Conservation (phyloP, 2,113 vertebrate species). For the Leucosticte australis region DNA sequence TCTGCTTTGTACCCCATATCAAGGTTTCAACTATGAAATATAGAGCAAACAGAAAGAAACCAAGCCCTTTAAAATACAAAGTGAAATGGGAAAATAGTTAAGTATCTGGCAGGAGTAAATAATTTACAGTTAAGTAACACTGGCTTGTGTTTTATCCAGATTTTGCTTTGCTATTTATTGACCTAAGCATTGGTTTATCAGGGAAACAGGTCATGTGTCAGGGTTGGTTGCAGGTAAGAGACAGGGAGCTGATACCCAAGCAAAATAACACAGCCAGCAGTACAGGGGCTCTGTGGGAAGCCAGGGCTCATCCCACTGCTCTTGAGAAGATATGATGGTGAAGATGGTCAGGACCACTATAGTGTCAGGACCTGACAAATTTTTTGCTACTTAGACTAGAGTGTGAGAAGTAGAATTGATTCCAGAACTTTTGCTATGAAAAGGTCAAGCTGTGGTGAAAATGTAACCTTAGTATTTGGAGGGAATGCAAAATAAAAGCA, state of each 20-base stretch:
- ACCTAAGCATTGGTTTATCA: not conserved
- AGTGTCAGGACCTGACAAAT: not conserved
- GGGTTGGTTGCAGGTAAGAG: not conserved
- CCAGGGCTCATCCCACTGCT: not conserved
- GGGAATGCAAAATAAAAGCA: not conserved
- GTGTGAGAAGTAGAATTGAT: not conserved
- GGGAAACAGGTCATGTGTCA: not conserved
- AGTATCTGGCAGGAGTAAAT: not conserved
- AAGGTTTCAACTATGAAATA: not conserved
- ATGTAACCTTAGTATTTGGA: not conserved
- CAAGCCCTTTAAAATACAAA: not conserved
- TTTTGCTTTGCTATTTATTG: not conserved
- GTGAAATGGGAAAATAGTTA: not conserved
- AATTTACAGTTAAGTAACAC: not conserved
- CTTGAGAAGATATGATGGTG: not conserved
- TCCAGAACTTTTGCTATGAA: not conserved
- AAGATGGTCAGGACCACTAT: not conserved
- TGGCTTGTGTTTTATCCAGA: not conserved
- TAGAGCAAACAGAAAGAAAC: not conserved
- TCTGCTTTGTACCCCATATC: not conserved
- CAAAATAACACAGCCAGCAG: accelerated
- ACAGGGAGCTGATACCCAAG: not conserved
- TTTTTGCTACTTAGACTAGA: not conserved
- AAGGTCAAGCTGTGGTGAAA: not conserved
- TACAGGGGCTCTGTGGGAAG: not conserved